Conservation (phyloP, 2,797 vertebrate genomes). For the Gadopsis bispinosus region DNA sequence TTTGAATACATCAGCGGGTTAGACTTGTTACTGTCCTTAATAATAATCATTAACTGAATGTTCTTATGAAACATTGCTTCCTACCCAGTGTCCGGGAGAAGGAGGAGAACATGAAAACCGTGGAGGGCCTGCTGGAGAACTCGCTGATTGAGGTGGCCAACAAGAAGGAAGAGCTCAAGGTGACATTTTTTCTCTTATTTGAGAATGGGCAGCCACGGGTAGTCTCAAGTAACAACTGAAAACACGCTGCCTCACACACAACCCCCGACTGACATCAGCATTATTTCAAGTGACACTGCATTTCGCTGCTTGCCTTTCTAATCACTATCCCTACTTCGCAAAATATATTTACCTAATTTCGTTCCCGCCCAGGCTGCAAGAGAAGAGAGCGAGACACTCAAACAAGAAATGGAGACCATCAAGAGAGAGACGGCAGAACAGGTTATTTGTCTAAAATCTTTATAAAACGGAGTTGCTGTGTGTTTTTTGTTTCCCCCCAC, state of each 20-base stretch:
- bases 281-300: slow-evolving; percentile 23
- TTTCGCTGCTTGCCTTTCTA: slow-evolving; percentile 34
- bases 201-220: background rate
- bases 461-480: background rate
- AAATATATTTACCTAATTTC: slow-evolving; percentile 17
- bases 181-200: slow-evolving; percentile 55
- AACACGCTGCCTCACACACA: slow-evolving; percentile 12
- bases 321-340: slow-evolving; percentile 33
- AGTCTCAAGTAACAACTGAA: background rate
- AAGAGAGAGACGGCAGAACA: slow-evolving; percentile 87
- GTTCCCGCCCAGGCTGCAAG: slow-evolving; percentile 83
- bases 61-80: slow-evolving; percentile 1
- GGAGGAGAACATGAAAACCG: slow-evolving; percentile 94
- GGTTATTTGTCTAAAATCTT: slow-evolving; percentile 74
- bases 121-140: slow-evolving; percentile 93
- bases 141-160: slow-evolving; percentile 96
- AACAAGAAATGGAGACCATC: slow-evolving; percentile 86
- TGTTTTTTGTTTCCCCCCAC: background rate
- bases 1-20: slow-evolving; percentile 18
- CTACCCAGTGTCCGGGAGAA: slow-evolving; percentile 88
- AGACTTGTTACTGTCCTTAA: background rate
- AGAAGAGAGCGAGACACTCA: slow-evolving; percentile 87
- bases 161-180: slow-evolving; percentile 94
- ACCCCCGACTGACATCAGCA: slow-evolving; percentile 7
- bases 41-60: slow-evolving; percentile 2